Evolutionary conservation across 2,888 invertebrate genomes (phyloP), one percentile per base, ranked within the genome.

Genomic region (Cataglyphis altisquamis): DNA sequence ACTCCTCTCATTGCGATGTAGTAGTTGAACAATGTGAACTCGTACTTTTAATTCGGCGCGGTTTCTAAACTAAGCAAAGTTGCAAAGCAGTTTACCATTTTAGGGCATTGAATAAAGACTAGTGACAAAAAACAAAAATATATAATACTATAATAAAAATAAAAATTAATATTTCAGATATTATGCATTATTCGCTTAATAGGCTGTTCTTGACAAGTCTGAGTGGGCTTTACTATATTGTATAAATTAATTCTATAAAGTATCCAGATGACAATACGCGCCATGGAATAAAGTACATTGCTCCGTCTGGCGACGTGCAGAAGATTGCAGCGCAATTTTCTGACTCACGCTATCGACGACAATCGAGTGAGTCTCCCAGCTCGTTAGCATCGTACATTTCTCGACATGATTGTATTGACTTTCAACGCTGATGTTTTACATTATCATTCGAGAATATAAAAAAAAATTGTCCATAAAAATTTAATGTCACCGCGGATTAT

Each of bases 251-350:
- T 60, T 57, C 25, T 45, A 45, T 60, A 57, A 60, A 41, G n/a
- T 32, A 32, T 70, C 9, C 29, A 21, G 60, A 45, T 70, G 78
- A 70, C 60, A 70, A 78, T 67, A 78, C 25, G 70, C 45, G 72
- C 60, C 25, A 60, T 48, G n/a, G 25, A 45, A 60, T 70, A 70
- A 86, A 87, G 88, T 87, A 81, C 84, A 73, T 82, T 87, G 86
- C 86, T 82, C 83, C 66, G 78, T 86, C 32, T 57, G 66, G 57
- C 74, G 68, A 86, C 55, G 68, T 73, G 83, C 83, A 63, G 81
- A 74, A 86, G 82, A 84, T 85, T 82, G 86, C 87, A 70, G 83
- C 83, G 86, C 81, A 87, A 84, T 88, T 88, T 87, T 87, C 85
- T 82, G 74, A 57, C 87, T 81, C 74, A 83, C 86, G 41, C 72